Base-by-base conservation (phyloP, 2,888 invertebrate genomes). In the Dolichopus griseipennis region DNA sequence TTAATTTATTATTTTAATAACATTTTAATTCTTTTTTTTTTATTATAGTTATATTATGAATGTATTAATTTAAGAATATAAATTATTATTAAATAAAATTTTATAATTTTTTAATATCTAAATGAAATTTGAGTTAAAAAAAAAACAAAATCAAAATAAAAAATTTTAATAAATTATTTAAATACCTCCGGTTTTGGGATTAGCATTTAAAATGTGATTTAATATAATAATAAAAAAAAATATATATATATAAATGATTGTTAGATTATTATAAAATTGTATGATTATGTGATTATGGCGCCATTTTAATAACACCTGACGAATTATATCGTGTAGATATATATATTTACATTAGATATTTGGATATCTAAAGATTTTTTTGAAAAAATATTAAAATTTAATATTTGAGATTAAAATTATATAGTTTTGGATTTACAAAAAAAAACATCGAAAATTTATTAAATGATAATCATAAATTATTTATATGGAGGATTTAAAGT, bases 221-320 rank as follows among this genome's bases (percentile, higher is more conserved):
- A 12, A 52, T 18, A 52, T 12, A 52, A 52, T 52, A 12, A 37
- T 4, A 27, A 27, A 5, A 27, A 27, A 27, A 27, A 27, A 27
- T 4, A 27, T 4, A 27, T 5, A 27, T 4, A 27, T 3, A 52
- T 18, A 52, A 52, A 52, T 52, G 8, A 52, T 52, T 6, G 15
- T 52, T 52, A 52, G 52, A 15, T n/a, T 52, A 52, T 52, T 52
- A 52, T 18, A 41, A 52, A 18, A 52, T 18, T 52, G 8, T 37
- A 12, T 37, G 37, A 37, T 52, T 52, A 52, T 52, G 52, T 52
- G 52, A 52, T 52, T 52, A 52, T 52, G 52, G 52, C 52, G 52
- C 52, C 52, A 52, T 18, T 52, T 52, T 52, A n/a, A 52, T n/a
- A 52, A 52, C 52, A 52, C 37, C 37, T 37, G 37, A 37, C 12